Base-by-base conservation (phyloP, 2,888 invertebrate species). In the Rhagonycha fulva region DNA sequence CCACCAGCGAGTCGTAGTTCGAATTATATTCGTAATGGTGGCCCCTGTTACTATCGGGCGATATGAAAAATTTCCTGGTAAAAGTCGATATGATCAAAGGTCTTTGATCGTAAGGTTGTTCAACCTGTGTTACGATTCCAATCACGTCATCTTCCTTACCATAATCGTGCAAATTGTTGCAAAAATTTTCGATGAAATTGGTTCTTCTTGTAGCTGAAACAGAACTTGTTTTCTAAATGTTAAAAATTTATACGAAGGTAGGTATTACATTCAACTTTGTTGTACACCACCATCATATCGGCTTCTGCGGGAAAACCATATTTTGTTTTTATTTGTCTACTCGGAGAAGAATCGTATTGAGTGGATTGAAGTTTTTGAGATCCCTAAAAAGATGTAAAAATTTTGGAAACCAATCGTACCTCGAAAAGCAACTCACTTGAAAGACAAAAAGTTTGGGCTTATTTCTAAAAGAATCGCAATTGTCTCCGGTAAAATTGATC, bases 371-470 rank as follows among this genome's bases (percentile, higher is more conserved):
- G 2, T 24, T 19, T 66, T 66, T 24, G 24, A 3, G 9, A n/a
- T 23, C 63, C 26, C 63, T 66, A 24, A 66, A 63, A 63, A 63
- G 9, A 11, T 62, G n/a, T 24, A 12, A 11, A 63, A 24, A 12
- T 61, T 23, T 5, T 73, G 69, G 68, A 9, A 24, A 73, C 26
- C 11, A 14, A 66, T 66, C 23, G 47, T 62, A 26, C 63, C 62
- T 11, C 1, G 12, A 74, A 66, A 23, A 14, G 24, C 11, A 47
- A 70, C 66, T 81, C 81, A 85, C 86, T 76, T 84, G 83, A 79
- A 86, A 86, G 24, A 87, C 81, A 73, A 86, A 86, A 66, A 86
- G 83, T 82, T 86, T 87, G 3, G 87, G 86, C 79, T 86, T 86
- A 28, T 84, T 81, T 68, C 82, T 84, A 72, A 86, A 76, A 24